These are phyloP conservation scores for Rhabdophis nuchalis DNA, from an alignment of 2,797 vertebrate genomes.

Conservation along the genomic window DNA sequence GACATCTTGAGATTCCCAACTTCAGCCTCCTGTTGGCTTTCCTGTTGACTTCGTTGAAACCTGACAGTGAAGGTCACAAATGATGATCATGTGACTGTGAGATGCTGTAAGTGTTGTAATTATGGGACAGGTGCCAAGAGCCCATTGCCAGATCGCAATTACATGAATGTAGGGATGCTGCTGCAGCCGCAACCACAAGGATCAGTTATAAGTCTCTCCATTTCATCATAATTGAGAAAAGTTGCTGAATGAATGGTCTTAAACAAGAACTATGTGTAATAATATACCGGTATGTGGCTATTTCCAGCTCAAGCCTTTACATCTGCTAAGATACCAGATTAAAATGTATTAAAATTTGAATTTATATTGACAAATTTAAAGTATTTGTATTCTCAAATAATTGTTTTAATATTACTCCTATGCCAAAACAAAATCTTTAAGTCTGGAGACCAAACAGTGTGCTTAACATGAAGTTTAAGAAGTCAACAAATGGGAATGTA, in stretches of 20 bases:
- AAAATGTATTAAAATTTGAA: constrained; percentile 24
- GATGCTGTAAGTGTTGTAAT: not conserved
- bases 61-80: not conserved
- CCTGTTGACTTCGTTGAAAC: not conserved
- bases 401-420: not conserved
- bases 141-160: not conserved
- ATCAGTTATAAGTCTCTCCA: not conserved
- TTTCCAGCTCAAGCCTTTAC: constrained; percentile 26
- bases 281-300: not conserved
- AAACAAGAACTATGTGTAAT: not conserved
- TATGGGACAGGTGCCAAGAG: not conserved
- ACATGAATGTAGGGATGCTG: not conserved
- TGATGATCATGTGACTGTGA: not conserved
- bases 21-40: not conserved
- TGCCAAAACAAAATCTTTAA: not conserved
- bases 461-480: constrained; percentile 10
- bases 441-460: not conserved
- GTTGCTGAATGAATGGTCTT: not conserved
- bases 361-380: constrained; percentile 27
- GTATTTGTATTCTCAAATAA: constrained; percentile 30
- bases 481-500: constrained; percentile 7
- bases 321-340: not conserved
- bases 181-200: not conserved
- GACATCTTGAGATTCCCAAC: not conserved
- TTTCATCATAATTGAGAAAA: not conserved